Evolutionary conservation across 2,888 invertebrate species (phyloP), one percentile per base, ranked within the genome.

Genomic region (Entomobrya multifasciata): DNA sequence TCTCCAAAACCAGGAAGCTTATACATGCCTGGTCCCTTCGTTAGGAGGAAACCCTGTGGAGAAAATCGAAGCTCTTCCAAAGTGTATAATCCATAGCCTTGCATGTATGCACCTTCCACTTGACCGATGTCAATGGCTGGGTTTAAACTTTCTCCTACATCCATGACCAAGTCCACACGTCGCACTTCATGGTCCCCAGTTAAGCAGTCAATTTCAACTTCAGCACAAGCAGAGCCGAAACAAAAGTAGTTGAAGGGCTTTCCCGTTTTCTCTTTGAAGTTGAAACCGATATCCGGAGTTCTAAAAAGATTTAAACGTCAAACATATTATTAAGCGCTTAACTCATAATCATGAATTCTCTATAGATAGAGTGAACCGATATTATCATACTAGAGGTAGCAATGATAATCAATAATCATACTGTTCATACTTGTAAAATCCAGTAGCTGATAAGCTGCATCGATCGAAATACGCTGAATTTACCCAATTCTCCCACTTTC

Each of bases 111-210:
- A 1, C 99, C 99, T 93, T 99, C 99, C 17, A 99, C 96, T 94
- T 99, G 99, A 0, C 99, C 99, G 91, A 99, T 96, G 92, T 99
- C 99, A 89, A 99, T 97, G 0, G 98, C 98, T 1, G 99, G 99
- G 93, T 99, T 99, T 81, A 99, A 93, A 93, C 98, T 98, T 91
- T 96, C 95, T 0, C 98, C 99, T 90, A 98, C 94, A 93, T 99
- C 99, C 98, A 99, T 98, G 0, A 99, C 98, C 91, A 99, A 98
- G 92, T 99, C 62, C 11, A 17, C 30, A 13, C 27, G 4, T 30
- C 25, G 49, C 11, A 44, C 6, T 10, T 6, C 6, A 93, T 98
- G 98, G 92, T 98, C 98, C 8, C 98, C 98, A 25, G 98, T 98
- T 0, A 98, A 94, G 91, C 97, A 98, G 93, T 99, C 98, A 17